Evolutionary conservation across 2,113 vertebrate species (phyloP).

Genomic region (Miniopterus natalensis): DNA sequence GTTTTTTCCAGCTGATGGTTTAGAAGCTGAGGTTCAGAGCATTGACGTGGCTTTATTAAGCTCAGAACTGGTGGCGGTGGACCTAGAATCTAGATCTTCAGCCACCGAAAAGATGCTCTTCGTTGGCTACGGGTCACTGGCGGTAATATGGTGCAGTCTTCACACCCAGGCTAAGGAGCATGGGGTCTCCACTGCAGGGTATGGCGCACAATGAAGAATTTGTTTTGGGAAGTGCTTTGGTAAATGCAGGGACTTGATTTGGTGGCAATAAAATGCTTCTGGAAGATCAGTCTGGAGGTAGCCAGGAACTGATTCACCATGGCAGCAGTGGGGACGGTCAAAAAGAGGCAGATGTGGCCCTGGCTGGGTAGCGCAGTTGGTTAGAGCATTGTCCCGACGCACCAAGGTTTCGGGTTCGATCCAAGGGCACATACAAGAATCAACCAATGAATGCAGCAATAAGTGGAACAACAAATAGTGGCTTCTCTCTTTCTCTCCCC

Average conservation of each 20-base stretch:
- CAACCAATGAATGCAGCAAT: too few relatives aligned
- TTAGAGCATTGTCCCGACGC: background rate
- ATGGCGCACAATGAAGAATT: accelerated
- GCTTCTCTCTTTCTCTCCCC: background rate
- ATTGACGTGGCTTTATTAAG: background rate
- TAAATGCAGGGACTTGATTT: background rate
- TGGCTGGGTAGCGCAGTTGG: background rate
- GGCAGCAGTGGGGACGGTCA: background rate
- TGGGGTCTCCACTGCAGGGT: accelerated
- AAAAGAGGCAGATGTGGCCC: background rate
- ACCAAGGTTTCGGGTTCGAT: too few relatives aligned
- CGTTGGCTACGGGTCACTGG: accelerated
- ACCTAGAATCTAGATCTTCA: background rate
- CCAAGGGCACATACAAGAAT: too few relatives aligned
- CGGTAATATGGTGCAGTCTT: background rate
- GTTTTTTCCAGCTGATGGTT: accelerated
- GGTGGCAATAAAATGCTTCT: background rate
- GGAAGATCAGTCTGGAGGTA: background rate
- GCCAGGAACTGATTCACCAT: background rate
- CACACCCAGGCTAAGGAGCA: background rate
- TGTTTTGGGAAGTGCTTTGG: background rate
- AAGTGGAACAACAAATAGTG: too few relatives aligned
- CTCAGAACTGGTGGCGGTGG: background rate
- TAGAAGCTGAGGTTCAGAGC: background rate
- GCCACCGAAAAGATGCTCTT: accelerated